Conservation (phyloP, 35 echinoderm and acorn worm genomes). For the Ptychodera flava region DNA sequence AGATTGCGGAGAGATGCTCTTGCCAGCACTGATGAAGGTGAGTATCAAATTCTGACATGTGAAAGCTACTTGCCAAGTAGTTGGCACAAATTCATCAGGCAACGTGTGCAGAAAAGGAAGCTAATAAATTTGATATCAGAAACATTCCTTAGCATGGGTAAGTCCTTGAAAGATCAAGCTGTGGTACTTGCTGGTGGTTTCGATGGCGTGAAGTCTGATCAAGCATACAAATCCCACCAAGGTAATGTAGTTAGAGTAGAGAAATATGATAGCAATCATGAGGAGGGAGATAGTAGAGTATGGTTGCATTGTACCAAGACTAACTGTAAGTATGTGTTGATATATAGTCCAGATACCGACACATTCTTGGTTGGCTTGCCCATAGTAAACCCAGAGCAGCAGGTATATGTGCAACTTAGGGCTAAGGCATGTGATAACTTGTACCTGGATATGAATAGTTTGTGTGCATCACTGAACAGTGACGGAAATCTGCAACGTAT, state of each 20-base stretch:
- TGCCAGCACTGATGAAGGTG: neutral
- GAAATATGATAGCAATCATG: neutral
- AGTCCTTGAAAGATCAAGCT: neutral
- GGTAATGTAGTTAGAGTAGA: neutral
- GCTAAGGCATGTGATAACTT: conserved; percentile 26
- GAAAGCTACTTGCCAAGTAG: neutral
- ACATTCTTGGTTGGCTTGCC: conserved; percentile 30
- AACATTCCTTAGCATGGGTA: conserved; percentile 4
- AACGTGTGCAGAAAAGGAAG: conserved; percentile 19
- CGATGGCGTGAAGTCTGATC: conserved; percentile 24
- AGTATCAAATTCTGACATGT: neutral
- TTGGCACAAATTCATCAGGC: conserved; percentile 30
- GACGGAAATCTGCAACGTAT: conserved; percentile 22
- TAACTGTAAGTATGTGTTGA: conserved; percentile 24
- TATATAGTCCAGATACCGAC: conserved; percentile 32
- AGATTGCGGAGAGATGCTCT: conserved; percentile 6
- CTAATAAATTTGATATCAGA: conserved; percentile 32
- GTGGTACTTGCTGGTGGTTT: conserved; percentile 16
- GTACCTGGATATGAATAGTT: conserved; percentile 27
- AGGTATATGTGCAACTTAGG: conserved; percentile 24
- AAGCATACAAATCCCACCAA: conserved; percentile 3
- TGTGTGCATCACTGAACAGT: neutral
- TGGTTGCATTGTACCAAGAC: conserved; percentile 29
- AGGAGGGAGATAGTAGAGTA: conserved; percentile 14
- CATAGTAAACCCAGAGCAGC: neutral